Conservation (phyloP, 2,113 vertebrate genomes). For the Aspidoscelis tigris region DNA sequence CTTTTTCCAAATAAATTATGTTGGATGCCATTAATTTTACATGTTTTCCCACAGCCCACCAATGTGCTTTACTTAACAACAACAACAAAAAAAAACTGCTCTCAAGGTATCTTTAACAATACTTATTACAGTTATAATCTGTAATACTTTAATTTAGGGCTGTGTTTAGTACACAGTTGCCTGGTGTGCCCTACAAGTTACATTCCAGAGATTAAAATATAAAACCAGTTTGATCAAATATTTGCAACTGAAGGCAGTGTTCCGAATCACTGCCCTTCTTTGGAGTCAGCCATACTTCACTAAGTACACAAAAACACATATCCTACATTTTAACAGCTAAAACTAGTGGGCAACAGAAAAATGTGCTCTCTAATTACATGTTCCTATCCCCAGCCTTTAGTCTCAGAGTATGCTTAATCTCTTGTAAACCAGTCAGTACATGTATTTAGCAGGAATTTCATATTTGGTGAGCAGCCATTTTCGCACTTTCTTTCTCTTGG, state of each 20-base stretch:
- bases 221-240: constrained; percentile 44
- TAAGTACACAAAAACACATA: constrained; percentile 55
- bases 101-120: background rate
- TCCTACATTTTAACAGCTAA: constrained; percentile 58
- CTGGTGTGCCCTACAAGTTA: background rate
- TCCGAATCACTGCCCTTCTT: constrained; percentile 47
- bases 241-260: constrained; percentile 44
- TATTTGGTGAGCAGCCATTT: constrained; percentile 14
- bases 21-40: too few relatives aligned
- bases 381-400: background rate
- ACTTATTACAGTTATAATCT: background rate
- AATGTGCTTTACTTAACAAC: background rate
- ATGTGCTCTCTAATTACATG: constrained; percentile 63
- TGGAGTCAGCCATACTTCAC: constrained; percentile 60
- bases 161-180: background rate
- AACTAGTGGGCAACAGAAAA: constrained; percentile 68
- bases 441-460: constrained; percentile 46
- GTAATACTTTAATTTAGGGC: background rate
- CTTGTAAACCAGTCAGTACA: constrained; percentile 61
- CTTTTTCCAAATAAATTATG: too few relatives aligned
- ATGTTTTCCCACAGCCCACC: background rate
- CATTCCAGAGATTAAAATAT: constrained; percentile 11
- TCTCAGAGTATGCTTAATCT: constrained; percentile 57
- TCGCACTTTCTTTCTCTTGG: background rate
- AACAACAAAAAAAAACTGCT: too few relatives aligned